Conservation (phyloP, 2,888 invertebrate species). For the Amphiduros pacificus region DNA sequence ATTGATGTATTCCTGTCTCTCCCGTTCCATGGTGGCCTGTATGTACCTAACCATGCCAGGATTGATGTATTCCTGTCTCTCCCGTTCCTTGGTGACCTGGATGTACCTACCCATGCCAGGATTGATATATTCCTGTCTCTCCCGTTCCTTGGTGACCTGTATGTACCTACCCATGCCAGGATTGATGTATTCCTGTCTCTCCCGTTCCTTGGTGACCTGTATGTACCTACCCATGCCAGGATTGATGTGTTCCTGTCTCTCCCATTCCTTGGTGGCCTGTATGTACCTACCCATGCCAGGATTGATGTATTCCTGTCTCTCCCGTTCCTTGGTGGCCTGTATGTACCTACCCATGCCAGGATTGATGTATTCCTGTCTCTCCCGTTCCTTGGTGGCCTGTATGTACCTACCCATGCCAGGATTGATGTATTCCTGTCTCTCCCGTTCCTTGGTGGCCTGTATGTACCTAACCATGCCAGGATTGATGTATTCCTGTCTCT, state of each 20-base stretch:
- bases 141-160: background rate
- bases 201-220: background rate
- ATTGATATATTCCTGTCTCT: background rate
- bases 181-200: background rate
- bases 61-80: background rate
- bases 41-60: background rate
- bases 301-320: background rate
- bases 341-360: background rate
- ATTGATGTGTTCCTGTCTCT: background rate
- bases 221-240: background rate
- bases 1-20: too few species aligned
- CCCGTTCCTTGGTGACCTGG: background rate
- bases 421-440: background rate
- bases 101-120: background rate
- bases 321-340: background rate
- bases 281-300: background rate
- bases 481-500: background rate
- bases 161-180: background rate
- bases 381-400: background rate
- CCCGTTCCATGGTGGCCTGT: too few species aligned
- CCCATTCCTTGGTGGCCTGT: background rate
- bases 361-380: background rate
- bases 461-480: background rate
- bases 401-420: background rate
- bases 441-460: background rate